Conservation (phyloP, 2,113 vertebrate species). For the Oryzias curvinotus region DNA sequence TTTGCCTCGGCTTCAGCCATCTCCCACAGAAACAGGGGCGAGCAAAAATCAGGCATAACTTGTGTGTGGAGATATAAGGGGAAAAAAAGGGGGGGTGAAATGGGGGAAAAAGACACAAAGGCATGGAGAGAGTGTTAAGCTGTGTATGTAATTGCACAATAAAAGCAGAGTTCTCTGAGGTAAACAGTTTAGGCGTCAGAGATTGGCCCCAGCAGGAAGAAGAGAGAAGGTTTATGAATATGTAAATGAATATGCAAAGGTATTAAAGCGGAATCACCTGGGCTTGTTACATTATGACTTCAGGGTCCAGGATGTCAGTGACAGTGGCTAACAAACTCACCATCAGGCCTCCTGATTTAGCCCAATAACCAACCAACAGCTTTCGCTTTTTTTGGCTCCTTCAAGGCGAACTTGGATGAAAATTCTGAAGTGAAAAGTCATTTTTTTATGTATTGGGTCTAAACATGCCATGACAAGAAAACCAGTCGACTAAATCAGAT, state of each 20-base stretch:
- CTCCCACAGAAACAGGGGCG: conserved; percentile 68
- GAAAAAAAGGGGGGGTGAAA: conserved; percentile 1
- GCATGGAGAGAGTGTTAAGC: conserved; percentile 56
- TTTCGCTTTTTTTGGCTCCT: conserved; percentile 45
- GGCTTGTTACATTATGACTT: conserved; percentile 71
- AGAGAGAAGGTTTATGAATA: conserved; percentile 65
- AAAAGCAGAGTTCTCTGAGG: conserved; percentile 66
- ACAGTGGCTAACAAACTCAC: conserved; percentile 55
- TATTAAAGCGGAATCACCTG: conserved; percentile 70
- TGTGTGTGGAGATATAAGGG: conserved; percentile 34
- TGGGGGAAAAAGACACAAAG: conserved; percentile 40
- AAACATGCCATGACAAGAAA: conserved; percentile 29
- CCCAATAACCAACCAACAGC: conserved; percentile 55
- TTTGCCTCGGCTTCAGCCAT: conserved; percentile 63
- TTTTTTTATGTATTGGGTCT: conserved; percentile 38
- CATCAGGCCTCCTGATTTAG: conserved; percentile 56
- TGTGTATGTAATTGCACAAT: conserved; percentile 75
- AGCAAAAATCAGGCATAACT: conserved; percentile 41
- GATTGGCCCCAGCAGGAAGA: conserved; percentile 67
- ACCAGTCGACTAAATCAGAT: conserved; percentile 45
- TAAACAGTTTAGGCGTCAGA: conserved; percentile 61
- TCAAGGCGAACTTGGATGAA: conserved; percentile 40
- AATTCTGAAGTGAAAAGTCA: conserved; percentile 47
- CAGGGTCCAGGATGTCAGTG: conserved; percentile 59
- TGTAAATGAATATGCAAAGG: conserved; percentile 70